A percentile compares a stretch with the other conserved stretches of the same genome.
Conservation (phyloP, 2,797 vertebrate species). For the Onychomys arenicola region DNA sequence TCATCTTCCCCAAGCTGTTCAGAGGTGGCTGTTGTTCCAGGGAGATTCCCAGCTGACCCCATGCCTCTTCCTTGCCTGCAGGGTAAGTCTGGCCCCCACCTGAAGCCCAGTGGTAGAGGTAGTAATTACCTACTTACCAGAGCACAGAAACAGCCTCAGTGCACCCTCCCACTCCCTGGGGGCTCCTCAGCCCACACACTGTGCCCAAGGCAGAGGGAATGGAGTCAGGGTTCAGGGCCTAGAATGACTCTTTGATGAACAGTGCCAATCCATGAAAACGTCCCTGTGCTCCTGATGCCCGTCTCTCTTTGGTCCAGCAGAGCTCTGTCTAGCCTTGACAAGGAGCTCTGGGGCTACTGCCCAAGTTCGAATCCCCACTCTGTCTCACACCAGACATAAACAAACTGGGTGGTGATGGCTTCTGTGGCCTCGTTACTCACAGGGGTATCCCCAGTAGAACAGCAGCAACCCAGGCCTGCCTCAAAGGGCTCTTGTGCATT, state of each 20-base stretch:
- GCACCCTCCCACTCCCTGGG: neutral
- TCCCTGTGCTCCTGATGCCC: neutral
- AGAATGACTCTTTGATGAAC: neutral
- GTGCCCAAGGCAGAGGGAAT: neutral
- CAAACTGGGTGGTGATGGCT: neutral
- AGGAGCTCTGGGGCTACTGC: neutral
- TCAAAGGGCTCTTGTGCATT: neutral
- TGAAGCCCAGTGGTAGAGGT: constrained; percentile 9
- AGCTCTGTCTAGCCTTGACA: neutral
- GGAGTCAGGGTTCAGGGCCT: neutral
- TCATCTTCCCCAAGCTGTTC: neutral
- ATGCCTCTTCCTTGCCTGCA: neutral
- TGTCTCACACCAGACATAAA: neutral
- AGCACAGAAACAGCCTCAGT: neutral
- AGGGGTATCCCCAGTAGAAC: neutral
- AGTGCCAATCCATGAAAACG: neutral
- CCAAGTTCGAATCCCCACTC: neutral
- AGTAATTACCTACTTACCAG: constrained; percentile 59
- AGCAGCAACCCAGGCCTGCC: neutral
- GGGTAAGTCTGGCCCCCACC: neutral
- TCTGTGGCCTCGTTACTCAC: neutral
- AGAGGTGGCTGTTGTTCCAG: neutral
- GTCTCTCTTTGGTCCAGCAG: neutral
- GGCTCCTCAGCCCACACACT: neutral
- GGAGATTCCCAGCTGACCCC: neutral